Conservation (phyloP, 2,888 invertebrate genomes). For the Monoplex corrugatus region DNA sequence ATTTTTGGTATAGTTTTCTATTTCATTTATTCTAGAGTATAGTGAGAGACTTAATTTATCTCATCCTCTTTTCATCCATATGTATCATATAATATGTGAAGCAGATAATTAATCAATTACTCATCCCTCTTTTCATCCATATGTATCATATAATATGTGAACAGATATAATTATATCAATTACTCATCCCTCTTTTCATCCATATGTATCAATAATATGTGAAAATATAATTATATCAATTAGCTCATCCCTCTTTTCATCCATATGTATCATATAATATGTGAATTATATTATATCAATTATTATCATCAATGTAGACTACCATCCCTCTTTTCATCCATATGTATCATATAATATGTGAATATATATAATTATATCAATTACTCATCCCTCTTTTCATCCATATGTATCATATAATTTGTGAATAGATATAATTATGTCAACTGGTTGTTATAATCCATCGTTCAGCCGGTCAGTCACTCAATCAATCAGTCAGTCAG, state of each 20-base stretch:
- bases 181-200: background rate
- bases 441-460: no score
- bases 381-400: background rate
- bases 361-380: no score
- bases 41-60: background rate
- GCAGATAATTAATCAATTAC: no score
- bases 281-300: no score
- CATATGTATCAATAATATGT: background rate
- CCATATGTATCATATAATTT: background rate
- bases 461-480: no score
- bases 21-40: background rate
- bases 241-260: background rate
- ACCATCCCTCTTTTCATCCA: background rate
- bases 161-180: no score
- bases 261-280: background rate
- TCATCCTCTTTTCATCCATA: background rate
- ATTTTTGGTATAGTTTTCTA: background rate
- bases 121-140: background rate
- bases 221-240: no score
- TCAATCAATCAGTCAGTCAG: no score
- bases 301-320: no score
- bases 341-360: background rate
- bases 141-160: background rate
- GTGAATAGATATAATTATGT: no score
- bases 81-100: background rate